phyloP scores from a whole-genome alignment of 2,113 vertebrate genomes.

The Zingel zingel region DNA sequence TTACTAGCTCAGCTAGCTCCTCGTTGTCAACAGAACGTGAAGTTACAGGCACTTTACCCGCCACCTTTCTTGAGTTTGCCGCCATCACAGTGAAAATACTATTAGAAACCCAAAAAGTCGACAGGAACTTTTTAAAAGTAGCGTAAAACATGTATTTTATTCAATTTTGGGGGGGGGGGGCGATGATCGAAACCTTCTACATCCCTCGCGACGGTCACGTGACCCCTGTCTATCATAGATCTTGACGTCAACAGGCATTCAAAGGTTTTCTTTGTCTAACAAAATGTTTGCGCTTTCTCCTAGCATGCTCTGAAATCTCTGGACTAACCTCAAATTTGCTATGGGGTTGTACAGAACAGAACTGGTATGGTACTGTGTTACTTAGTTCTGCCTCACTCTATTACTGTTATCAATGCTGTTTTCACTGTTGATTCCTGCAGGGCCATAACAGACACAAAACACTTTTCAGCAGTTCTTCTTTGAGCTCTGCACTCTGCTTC shows the following conservation, averaged over 20 bases:
- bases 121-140: no score
- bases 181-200: no score
- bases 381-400: conserved; percentile 31
- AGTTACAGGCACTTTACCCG: no score
- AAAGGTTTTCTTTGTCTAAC: conserved; percentile 20
- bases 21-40: no score
- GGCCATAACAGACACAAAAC: not conserved
- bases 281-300: not conserved
- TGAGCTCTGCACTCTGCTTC: not conserved
- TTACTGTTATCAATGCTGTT: conserved; percentile 29
- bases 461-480: not conserved
- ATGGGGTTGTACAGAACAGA: not conserved
- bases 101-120: no score
- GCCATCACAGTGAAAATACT: no score
- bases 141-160: no score
- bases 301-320: conserved; percentile 10
- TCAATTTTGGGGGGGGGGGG: no score
- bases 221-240: no score
- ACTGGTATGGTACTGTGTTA: not conserved
- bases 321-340: conserved; percentile 11
- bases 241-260: not conserved
- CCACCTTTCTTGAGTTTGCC: no score
- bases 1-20: no score
- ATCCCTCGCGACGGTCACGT: no score
- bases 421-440: not conserved